Conservation (phyloP, 2,113 vertebrate genomes). For the Poeciliopsis prolifica region DNA sequence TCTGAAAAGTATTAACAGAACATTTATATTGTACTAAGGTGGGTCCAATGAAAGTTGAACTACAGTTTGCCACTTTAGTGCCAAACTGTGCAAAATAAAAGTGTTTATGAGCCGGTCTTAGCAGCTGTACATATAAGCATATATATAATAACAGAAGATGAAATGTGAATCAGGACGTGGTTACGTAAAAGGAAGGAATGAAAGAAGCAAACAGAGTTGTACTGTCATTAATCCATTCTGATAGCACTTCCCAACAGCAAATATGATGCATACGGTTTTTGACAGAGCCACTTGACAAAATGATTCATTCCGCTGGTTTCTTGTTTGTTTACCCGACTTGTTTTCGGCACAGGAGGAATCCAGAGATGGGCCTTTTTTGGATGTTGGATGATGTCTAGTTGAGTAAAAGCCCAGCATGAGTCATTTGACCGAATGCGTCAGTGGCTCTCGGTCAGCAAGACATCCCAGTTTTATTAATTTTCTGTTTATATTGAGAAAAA, state of each 20-base stretch:
- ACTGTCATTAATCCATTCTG: neutral
- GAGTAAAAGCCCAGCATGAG: neutral
- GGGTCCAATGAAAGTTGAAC: neutral
- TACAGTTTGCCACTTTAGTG: neutral
- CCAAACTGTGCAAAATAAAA: neutral
- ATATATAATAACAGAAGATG: neutral
- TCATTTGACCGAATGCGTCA: neutral
- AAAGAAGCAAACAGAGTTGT: neutral
- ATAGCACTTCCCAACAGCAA: neutral
- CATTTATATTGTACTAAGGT: slow-evolving; percentile 9
- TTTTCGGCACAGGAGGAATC: neutral
- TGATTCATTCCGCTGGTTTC: neutral
- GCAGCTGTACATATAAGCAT: neutral
- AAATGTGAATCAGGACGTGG: neutral
- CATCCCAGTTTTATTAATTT: neutral
- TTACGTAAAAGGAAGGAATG: neutral
- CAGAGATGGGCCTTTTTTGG: neutral
- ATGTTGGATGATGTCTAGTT: neutral
- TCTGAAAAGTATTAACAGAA: neutral
- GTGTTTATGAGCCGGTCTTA: neutral
- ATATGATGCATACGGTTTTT: neutral
- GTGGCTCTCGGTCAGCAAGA: neutral
- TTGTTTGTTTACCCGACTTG: neutral
- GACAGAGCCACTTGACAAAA: neutral
- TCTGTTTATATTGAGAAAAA: neutral